Evolutionary conservation across 2,888 invertebrate species (phyloP).

Genomic region (Tachina fera): DNA sequence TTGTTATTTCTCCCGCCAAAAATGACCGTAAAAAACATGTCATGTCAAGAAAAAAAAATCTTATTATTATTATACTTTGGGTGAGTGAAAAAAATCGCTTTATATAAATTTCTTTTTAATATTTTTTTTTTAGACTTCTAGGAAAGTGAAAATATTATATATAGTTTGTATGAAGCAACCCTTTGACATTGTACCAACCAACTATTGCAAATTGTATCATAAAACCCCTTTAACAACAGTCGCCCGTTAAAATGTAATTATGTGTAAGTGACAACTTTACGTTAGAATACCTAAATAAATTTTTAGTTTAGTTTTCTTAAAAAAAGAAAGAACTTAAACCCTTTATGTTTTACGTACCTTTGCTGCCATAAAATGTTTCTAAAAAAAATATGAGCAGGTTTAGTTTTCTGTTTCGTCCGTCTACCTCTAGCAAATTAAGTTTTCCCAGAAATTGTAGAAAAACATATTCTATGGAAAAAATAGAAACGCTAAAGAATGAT

Average conservation of each 20-base stretch:
- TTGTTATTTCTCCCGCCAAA: too few relatives aligned
- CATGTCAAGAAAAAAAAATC: too few relatives aligned
- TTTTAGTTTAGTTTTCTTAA: constrained; percentile 1
- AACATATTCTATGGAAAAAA: constrained; percentile 3
- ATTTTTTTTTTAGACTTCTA: neutral
- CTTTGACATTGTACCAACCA: too few relatives aligned
- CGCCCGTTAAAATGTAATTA: constrained; percentile 76
- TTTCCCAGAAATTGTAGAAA: constrained; percentile 6
- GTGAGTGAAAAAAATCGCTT: neutral
- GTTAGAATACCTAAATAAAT: constrained; percentile 9
- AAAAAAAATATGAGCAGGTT: constrained; percentile 4
- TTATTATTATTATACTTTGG: too few relatives aligned
- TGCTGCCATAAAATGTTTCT: constrained; percentile 1
- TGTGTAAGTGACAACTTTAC: constrained; percentile 16
- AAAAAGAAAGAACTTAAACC: constrained; percentile 55
- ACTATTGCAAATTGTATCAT: neutral
- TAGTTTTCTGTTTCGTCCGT: neutral
- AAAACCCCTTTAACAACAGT: constrained; percentile 78
- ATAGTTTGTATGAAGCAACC: too few relatives aligned
- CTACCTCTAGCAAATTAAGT: neutral
- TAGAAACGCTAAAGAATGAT: constrained; percentile 34
- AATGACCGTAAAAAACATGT: too few relatives aligned
- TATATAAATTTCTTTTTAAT: neutral
- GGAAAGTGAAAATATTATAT: neutral
- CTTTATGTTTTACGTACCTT: constrained; percentile 51